These are phyloP conservation scores for Phataginus tetradactyla DNA, from an alignment of 2,797 vertebrate genomes.

Conservation along the genomic window DNA sequence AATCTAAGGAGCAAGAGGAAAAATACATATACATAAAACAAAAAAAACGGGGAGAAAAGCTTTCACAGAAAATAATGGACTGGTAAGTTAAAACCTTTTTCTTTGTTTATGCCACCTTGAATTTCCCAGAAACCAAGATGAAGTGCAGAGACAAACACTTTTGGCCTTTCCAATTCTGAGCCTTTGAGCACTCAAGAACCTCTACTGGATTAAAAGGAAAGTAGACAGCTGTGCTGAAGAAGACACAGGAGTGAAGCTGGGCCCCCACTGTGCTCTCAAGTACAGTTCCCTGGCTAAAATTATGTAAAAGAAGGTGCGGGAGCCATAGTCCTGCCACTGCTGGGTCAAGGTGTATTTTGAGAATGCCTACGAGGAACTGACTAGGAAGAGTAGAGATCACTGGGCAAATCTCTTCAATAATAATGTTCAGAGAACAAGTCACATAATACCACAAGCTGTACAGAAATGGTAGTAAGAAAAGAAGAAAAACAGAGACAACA, in stretches of 20 bases:
- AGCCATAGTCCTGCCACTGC: background rate
- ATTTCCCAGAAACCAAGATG: background rate
- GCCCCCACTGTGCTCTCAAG: background rate
- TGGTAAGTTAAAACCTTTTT: background rate
- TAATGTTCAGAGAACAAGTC: background rate
- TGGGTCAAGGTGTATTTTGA: background rate
- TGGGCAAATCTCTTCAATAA: background rate
- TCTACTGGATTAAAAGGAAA: background rate
- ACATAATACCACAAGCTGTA: background rate
- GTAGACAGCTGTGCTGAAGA: background rate
- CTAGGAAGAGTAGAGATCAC: background rate
- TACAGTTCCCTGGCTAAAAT: background rate
- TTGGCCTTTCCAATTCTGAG: background rate
- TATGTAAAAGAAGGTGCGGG: background rate
- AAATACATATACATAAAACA: background rate
- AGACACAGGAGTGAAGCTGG: background rate
- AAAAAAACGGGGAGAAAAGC: background rate
- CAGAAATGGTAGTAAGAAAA: background rate
- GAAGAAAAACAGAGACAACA: background rate
- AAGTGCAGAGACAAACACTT: background rate
- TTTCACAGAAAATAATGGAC: background rate
- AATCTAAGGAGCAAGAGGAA: slow-evolving; percentile 86
- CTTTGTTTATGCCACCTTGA: background rate
- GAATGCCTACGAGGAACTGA: background rate
- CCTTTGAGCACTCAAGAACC: background rate